Percentiles rank a stretch among this genome's conserved stretches.
Evolutionary conservation across 2,888 invertebrate species (phyloP).

Genomic region (Kuschelorhynchus macadamiae): DNA sequence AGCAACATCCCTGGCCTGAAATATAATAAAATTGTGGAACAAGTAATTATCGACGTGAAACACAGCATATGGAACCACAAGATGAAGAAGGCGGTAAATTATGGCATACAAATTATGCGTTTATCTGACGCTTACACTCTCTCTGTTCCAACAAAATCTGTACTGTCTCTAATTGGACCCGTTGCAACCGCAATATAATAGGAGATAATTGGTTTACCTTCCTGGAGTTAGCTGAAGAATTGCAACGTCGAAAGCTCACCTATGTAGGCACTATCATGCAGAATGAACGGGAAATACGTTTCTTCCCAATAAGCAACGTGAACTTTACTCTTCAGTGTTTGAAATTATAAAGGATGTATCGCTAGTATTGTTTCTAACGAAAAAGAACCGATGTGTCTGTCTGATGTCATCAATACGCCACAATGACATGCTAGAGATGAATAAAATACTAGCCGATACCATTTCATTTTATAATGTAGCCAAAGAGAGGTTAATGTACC

Average conservation of each 20-base stretch:
- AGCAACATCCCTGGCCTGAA: no score
- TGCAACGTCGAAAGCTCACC: conserved; percentile 17
- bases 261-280: conserved; percentile 27
- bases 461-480: no score
- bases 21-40: no score
- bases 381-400: background rate
- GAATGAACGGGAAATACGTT: conserved; percentile 25
- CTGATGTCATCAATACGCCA: no score
- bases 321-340: conserved; percentile 17
- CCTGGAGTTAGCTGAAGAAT: conserved; percentile 16
- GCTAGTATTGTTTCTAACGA: conserved; percentile 28
- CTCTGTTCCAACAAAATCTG: conserved; percentile 24
- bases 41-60: no score
- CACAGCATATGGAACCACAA: no score
- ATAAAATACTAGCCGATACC: no score
- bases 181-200: conserved; percentile 31
- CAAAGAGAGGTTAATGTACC: no score
- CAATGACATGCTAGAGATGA: no score
- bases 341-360: conserved; percentile 29
- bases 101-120: no score
- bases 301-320: conserved; percentile 21
- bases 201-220: conserved; percentile 33
- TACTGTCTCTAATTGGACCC: conserved; percentile 27
- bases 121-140: conserved; percentile 17
- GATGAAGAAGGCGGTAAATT: conserved; percentile 13